phyloP scores from a whole-genome alignment of 2,113 vertebrate genomes.

The Leiothrix lutea region DNA sequence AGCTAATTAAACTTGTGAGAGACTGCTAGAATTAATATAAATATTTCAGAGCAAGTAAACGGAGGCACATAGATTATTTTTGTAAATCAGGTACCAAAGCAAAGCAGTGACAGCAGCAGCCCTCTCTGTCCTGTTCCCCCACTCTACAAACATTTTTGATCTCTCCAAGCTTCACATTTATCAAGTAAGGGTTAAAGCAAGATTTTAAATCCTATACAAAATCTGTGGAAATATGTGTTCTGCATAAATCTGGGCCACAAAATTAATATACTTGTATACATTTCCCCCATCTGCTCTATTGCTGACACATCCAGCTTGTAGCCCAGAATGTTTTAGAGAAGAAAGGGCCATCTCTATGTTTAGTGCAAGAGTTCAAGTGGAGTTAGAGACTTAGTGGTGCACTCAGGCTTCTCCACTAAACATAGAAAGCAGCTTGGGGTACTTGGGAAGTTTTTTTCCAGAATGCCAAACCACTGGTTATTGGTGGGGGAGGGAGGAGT shows the following conservation, averaged over 20 bases:
- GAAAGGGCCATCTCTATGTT: slow-evolving; percentile 42
- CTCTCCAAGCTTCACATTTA: background rate
- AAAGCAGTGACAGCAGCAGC: background rate
- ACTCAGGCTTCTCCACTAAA: background rate
- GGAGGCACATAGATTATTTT: background rate
- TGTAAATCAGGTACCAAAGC: background rate
- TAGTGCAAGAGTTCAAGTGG: slow-evolving; percentile 36
- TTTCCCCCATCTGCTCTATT: slow-evolving; percentile 38
- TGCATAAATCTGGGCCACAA: slow-evolving; percentile 57
- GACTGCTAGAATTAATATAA: background rate
- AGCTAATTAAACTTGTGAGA: slow-evolving; percentile 6
- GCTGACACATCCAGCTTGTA: slow-evolving; percentile 28
- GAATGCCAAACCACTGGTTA: background rate
- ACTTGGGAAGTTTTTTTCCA: background rate
- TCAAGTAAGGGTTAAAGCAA: slow-evolving; percentile 29
- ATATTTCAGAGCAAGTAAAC: background rate
- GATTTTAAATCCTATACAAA: slow-evolving; percentile 8
- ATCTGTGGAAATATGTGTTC: slow-evolving; percentile 44
- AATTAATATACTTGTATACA: slow-evolving; percentile 50
- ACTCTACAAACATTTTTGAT: background rate
- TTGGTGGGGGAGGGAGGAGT: background rate
- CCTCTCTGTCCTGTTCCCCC: background rate
- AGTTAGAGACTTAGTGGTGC: background rate
- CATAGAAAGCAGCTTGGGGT: background rate
- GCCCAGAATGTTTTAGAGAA: background rate